phyloP scores from a whole-genome alignment of 2,113 vertebrate genomes.

The Tragulus kanchil region DNA sequence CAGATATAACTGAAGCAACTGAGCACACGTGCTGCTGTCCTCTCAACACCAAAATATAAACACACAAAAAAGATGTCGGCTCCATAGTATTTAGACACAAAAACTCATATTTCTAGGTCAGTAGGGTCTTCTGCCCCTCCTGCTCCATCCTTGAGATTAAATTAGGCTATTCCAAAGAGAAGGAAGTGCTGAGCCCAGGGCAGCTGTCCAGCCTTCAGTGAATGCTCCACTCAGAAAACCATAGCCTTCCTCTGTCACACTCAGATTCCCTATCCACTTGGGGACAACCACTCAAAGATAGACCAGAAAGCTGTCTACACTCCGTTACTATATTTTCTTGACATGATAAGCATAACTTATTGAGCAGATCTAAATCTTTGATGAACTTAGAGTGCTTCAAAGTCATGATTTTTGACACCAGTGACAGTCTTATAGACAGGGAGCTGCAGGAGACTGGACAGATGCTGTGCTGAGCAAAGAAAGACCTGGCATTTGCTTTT shows the following conservation, averaged over 20 bases:
- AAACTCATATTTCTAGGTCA: neutral
- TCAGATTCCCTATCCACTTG: neutral
- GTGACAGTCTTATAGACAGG: neutral
- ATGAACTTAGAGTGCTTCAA: slow-evolving; percentile 23
- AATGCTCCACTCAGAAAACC: neutral
- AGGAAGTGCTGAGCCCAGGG: neutral
- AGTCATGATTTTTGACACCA: slow-evolving; percentile 38
- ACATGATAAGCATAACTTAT: slow-evolving; percentile 2
- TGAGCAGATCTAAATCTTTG: slow-evolving; percentile 18
- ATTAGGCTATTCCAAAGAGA: neutral
- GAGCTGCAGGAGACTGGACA: neutral
- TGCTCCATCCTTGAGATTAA: neutral
- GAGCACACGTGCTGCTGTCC: rapidly evolving
- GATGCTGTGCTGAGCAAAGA: neutral
- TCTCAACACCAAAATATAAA: neutral
- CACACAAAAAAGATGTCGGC: neutral
- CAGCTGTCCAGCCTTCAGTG: neutral
- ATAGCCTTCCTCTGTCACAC: neutral
- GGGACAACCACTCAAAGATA: neutral
- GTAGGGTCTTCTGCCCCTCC: neutral
- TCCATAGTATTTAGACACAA: slow-evolving; percentile 24
- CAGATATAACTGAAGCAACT: neutral
- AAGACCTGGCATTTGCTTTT: neutral
- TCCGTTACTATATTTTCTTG: neutral
- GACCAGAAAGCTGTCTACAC: neutral